Percentiles rank a stretch among this genome's conserved stretches.
phyloP scores from a whole-genome alignment of 2,113 vertebrate genomes.

The Natator depressus region DNA sequence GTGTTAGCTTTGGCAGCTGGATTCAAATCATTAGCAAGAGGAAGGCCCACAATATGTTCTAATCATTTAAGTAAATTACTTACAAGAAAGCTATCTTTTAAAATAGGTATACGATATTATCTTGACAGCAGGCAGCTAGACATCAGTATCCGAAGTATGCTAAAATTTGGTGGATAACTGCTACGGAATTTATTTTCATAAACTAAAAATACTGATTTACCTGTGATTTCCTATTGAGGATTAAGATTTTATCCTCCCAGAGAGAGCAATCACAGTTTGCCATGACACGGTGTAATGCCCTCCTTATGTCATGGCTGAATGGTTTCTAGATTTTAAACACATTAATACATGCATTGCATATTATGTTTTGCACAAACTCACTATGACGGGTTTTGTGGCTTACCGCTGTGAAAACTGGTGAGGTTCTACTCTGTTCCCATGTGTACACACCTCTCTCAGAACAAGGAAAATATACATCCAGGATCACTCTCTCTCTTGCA shows the following conservation, averaged over 20 bases:
- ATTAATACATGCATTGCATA: neutral
- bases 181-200: constrained; percentile 65
- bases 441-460: neutral
- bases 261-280: constrained; percentile 44
- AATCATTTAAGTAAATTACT: constrained; percentile 52
- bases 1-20: constrained; percentile 37
- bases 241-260: neutral
- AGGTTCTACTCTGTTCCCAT: neutral
- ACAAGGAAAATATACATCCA: neutral
- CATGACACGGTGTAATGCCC: constrained; percentile 36
- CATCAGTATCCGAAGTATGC: constrained; percentile 38
- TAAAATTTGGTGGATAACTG: constrained; percentile 61
- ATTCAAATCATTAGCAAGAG: constrained; percentile 63
- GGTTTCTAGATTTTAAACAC: constrained; percentile 11
- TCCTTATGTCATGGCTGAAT: constrained; percentile 49
- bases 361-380: neutral
- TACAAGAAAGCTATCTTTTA: constrained; percentile 50
- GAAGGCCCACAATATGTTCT: constrained; percentile 39
- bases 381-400: neutral
- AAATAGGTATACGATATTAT: neutral
- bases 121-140: constrained; percentile 40
- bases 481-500: neutral
- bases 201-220: constrained; percentile 47
- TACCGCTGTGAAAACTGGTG: neutral
- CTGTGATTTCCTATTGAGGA: constrained; percentile 44